These are phyloP conservation scores for Aleiodes alternator DNA, from an alignment of 2,888 invertebrate species.

Conservation along the genomic window DNA sequence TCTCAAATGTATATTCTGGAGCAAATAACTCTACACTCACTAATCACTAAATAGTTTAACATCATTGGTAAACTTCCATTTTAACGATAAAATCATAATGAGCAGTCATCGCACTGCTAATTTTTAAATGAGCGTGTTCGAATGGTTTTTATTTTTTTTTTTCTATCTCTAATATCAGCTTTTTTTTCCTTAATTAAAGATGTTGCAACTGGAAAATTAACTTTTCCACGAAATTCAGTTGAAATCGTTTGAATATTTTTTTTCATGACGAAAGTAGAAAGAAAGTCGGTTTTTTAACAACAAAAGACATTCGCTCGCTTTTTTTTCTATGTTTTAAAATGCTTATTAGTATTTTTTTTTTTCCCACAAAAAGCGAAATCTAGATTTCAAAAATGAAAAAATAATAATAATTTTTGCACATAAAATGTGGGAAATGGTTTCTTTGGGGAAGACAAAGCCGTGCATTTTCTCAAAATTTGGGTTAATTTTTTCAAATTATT, in stretches of 20 bases:
- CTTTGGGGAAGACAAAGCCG: background rate
- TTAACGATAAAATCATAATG: conserved; percentile 24
- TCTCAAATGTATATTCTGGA: background rate
- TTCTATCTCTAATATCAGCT: background rate
- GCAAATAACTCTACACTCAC: background rate
- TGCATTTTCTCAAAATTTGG: too few relatives aligned
- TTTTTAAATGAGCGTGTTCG: conserved; percentile 8
- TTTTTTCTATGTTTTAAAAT: background rate
- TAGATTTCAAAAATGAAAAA: conserved; percentile 6
- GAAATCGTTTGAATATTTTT: conserved; percentile 2
- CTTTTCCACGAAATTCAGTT: conserved; percentile 10
- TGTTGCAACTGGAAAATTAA: conserved; percentile 15
- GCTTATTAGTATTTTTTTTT: conserved; percentile 2
- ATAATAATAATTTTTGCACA: background rate
- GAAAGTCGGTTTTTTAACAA: background rate
- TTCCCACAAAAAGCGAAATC: conserved; percentile 20
- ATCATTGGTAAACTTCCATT: background rate
- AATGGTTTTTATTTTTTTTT: too few relatives aligned
- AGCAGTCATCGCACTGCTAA: conserved; percentile 5
- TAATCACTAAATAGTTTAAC: background rate
- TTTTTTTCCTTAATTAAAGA: background rate
- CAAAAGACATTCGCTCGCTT: background rate
- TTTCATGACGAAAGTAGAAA: conserved; percentile 10
- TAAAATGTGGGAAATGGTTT: background rate
- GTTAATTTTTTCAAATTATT: too few relatives aligned